phyloP scores from a whole-genome alignment of 2,888 invertebrate species.

The Shargacucullia verbasci region DNA sequence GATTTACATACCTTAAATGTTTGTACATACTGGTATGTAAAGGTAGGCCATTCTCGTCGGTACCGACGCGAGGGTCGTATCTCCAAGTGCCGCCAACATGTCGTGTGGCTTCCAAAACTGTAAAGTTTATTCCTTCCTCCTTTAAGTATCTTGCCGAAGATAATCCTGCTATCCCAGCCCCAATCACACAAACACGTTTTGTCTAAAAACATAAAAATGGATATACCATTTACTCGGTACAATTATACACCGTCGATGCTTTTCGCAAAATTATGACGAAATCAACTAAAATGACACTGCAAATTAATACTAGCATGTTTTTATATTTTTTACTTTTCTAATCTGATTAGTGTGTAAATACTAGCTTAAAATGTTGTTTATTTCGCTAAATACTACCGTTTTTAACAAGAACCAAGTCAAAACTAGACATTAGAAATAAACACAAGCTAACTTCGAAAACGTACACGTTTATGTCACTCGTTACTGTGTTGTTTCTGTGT shows the following conservation, averaged over 20 bases:
- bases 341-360: too few relatives aligned
- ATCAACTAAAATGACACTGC: too few relatives aligned
- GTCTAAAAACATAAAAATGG: slow-evolving; percentile 34
- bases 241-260: too few relatives aligned
- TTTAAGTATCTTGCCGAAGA: slow-evolving; percentile 78
- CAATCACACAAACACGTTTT: slow-evolving; percentile 79
- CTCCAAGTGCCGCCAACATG: slow-evolving; percentile 84
- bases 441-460: slow-evolving; percentile 44
- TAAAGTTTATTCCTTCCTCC: slow-evolving; percentile 76
- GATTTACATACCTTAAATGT: slow-evolving; percentile 87
- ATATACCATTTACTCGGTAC: too few relatives aligned
- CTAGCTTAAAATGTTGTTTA: too few relatives aligned
- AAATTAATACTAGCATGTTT: too few relatives aligned
- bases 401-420: background rate
- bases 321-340: too few relatives aligned
- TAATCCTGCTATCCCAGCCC: slow-evolving; percentile 81
- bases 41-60: slow-evolving; percentile 88
- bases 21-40: slow-evolving; percentile 92
- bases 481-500: slow-evolving; percentile 8
- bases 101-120: slow-evolving; percentile 77
- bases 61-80: slow-evolving; percentile 83
- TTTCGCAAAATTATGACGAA: too few relatives aligned
- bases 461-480: slow-evolving; percentile 38
- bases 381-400: too few relatives aligned
- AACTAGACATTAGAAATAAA: background rate